Evolutionary conservation across 2,113 vertebrate genomes (phyloP).

Genomic region (Spea multiplicata): DNA sequence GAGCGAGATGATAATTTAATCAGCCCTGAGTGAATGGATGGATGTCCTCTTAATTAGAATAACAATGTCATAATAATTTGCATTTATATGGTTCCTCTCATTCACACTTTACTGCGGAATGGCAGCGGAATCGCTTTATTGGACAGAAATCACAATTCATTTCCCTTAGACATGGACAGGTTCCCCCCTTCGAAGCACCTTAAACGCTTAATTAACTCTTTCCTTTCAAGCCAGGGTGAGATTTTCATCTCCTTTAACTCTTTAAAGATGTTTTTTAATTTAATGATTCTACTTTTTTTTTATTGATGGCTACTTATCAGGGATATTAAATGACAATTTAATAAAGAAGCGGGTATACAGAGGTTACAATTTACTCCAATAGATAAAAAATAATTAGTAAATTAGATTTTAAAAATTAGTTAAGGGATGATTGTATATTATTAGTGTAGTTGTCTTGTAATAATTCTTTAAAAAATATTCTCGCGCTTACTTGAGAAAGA

Average conservation of each 20-base stretch:
- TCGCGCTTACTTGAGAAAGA: too few species aligned
- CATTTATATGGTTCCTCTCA: conserved; percentile 45
- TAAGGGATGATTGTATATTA: too few species aligned
- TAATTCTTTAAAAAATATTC: too few species aligned
- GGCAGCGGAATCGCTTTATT: conserved; percentile 32
- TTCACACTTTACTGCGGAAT: conserved; percentile 29
- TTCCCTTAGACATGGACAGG: background rate
- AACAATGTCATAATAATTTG: conserved; percentile 50
- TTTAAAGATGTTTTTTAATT: too few species aligned
- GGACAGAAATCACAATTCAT: conserved; percentile 16
- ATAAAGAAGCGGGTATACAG: too few species aligned
- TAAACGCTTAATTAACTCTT: conserved; percentile 37
- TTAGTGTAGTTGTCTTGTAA: too few species aligned
- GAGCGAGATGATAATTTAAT: conserved; percentile 50
- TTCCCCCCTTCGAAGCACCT: background rate
- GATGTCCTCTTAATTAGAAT: conserved; percentile 50
- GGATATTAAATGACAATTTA: too few species aligned
- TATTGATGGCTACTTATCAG: too few species aligned
- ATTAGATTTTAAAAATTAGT: too few species aligned
- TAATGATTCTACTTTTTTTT: too few species aligned
- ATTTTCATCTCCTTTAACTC: background rate
- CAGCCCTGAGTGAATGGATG: conserved; percentile 46
- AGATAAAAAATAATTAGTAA: too few species aligned
- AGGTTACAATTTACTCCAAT: too few species aligned
- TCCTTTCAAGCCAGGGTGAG: background rate